Evolutionary conservation across 2,797 vertebrate genomes (phyloP).

Genomic region (Meda fulgida): DNA sequence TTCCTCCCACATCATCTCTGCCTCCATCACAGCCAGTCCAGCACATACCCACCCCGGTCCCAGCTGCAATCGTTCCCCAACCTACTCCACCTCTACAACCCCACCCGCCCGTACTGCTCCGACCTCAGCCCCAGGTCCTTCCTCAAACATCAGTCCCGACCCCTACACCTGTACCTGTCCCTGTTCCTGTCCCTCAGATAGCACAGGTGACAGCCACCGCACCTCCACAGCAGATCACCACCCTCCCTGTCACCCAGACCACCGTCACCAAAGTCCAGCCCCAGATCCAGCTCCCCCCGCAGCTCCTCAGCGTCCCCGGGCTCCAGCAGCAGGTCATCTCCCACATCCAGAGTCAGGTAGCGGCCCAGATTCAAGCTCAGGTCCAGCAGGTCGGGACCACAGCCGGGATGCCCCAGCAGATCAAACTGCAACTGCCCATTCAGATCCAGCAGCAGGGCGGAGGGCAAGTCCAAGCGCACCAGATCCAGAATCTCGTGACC

Average conservation of each 20-base stretch:
- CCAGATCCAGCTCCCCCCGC: constrained; percentile 82
- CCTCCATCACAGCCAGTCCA: constrained; percentile 51
- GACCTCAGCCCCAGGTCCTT: constrained; percentile 50
- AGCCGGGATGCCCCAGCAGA: constrained; percentile 83
- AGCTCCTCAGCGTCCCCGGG: constrained; percentile 87
- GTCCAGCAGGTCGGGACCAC: constrained; percentile 75
- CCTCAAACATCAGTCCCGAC: constrained; percentile 41
- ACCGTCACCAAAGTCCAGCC: constrained; percentile 66
- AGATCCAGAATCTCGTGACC: constrained; percentile 90
- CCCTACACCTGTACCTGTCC: constrained; percentile 22
- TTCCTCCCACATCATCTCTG: constrained; percentile 58
- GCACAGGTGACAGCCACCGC: constrained; percentile 60
- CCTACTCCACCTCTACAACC: constrained; percentile 59
- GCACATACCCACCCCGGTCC: constrained; percentile 66
- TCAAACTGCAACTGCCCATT: constrained; percentile 87
- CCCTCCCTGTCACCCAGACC: constrained; percentile 60
- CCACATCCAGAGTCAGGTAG: constrained; percentile 85
- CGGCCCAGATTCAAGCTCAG: constrained; percentile 80
- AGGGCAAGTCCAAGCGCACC: constrained; percentile 85
- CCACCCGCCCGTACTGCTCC: constrained; percentile 58
- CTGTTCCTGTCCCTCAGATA: constrained; percentile 61
- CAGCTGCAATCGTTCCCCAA: constrained; percentile 60
- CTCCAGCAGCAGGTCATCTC: constrained; percentile 90
- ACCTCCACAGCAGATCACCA: constrained; percentile 59
- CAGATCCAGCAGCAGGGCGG: constrained; percentile 78